Evolutionary conservation across 1,140 invertebrate species (phyloP), one percentile per base, ranked within the genome.

Genomic region (Macrotrachela quadricornifera): DNA sequence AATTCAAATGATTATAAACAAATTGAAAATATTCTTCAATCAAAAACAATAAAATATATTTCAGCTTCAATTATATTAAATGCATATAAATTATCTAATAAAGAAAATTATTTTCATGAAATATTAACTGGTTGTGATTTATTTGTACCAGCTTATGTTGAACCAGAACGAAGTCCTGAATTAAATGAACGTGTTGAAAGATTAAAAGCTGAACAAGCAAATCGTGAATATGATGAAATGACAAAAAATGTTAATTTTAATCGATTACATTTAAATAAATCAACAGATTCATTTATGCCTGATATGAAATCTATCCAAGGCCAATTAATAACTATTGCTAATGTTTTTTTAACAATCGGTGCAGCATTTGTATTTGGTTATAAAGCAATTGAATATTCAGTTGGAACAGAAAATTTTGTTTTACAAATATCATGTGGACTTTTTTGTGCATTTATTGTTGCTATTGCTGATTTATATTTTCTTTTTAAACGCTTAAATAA

Each of bases 401-500:
- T 39, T 8, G 38, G 21, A 13, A 36, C 40, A 30, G n/a, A 30
- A 42, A 36, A 47, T 36, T 12, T 44, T 6, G n/a, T 44, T 36
- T 16, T 13, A 44, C 51, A 53, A 53, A 14, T 53, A 36, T 18
- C 46, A 11, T 44, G 45, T 16, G 51, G 51, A 18, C 42, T 53
- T 16, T 11, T 53, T 30, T 30, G 46, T 9, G 51, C 45, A 13
- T 21, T 53, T 15, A 47, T 53, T 37, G 51, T 46, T 15, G 51
- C 51, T 12, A 37, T 53, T 15, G 51, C 51, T 47, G 51, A 53
- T 14, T 40, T 53, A 15, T 53, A 53, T 42, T 53, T 53, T 40
- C 16, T 53, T 14, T 40, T 53, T 36, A 46, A 53, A 39, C 42
- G 42, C n/a, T 42, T 53, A 4, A 47, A 10, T n/a, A 53, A 53